Conservation (phyloP, 2,888 invertebrate genomes). For the Phasia obesa region DNA sequence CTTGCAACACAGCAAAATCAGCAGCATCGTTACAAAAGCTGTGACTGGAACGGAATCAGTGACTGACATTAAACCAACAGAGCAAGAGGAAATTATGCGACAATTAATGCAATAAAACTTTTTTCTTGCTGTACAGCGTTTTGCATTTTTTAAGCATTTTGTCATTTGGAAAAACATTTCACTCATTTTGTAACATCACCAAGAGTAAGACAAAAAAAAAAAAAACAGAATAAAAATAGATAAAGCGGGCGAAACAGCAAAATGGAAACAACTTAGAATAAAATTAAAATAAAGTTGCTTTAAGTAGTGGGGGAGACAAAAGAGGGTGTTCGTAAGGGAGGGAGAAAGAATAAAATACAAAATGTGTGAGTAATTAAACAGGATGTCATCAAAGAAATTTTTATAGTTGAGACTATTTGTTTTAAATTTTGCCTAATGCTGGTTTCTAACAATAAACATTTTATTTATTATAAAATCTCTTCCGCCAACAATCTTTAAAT, state of each 20-base stretch:
- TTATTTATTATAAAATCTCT: constrained; percentile 2
- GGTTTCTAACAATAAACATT: not conserved
- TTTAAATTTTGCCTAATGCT: not conserved
- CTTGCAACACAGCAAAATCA: constrained; percentile 58
- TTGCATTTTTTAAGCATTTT: constrained; percentile 61
- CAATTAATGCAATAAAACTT: constrained; percentile 72
- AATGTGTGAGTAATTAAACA: not conserved
- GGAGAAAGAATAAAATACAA: not conserved
- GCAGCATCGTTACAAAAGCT: not conserved
- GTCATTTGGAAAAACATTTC: constrained; percentile 70
- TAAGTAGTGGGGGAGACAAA: constrained; percentile 13
- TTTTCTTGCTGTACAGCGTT: constrained; percentile 5
- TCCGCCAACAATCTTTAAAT: constrained; percentile 13
- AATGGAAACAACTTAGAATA: constrained; percentile 44
- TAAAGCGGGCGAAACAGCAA: constrained; percentile 11
- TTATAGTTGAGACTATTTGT: not conserved
- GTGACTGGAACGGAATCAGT: constrained; percentile 39
- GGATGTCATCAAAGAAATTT: not conserved
- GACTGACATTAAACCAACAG: constrained; percentile 53
- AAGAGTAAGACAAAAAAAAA: not conserved
- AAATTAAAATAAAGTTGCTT: constrained; percentile 45
- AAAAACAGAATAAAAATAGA: not conserved
- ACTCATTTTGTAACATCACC: constrained; percentile 41
- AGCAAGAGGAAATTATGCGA: constrained; percentile 65
- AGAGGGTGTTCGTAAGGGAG: not conserved